Percentiles rank a stretch among this genome's conserved stretches.
phyloP scores from a whole-genome alignment of 2,797 vertebrate species.

The Dermochelys coriacea region DNA sequence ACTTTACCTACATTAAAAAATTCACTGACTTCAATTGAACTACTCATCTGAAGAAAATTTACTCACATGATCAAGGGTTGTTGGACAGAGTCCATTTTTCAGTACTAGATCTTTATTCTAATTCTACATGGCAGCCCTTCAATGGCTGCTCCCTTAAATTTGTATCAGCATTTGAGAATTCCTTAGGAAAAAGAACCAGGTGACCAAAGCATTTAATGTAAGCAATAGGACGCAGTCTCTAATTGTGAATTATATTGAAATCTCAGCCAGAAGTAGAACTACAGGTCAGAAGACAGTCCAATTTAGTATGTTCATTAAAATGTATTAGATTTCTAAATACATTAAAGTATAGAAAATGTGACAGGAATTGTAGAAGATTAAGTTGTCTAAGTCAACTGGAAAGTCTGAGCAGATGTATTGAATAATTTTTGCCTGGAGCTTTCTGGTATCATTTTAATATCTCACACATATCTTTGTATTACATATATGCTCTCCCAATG shows the following conservation, averaged over 20 bases:
- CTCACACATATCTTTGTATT: background rate
- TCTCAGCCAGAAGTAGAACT: conserved; percentile 7
- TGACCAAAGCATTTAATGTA: conserved; percentile 20
- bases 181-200: conserved; percentile 10
- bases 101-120: background rate
- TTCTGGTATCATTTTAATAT: background rate
- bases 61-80: background rate
- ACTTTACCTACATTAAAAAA: background rate
- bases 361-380: background rate
- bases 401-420: background rate
- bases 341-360: background rate
- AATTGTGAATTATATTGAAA: conserved; percentile 22
- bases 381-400: background rate
- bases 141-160: conserved; percentile 23
- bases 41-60: background rate
- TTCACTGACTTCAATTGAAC: background rate
- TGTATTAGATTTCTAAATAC: background rate
- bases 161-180: conserved; percentile 50
- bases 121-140: background rate
- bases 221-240: conserved; percentile 24
- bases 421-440: background rate
- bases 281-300: conserved; percentile 16
- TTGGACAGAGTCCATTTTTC: conserved; percentile 2
- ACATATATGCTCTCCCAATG: background rate
- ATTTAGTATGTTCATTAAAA: conserved; percentile 31